phyloP scores from a whole-genome alignment of 2,113 vertebrate species.

The Pluvianellus socialis region DNA sequence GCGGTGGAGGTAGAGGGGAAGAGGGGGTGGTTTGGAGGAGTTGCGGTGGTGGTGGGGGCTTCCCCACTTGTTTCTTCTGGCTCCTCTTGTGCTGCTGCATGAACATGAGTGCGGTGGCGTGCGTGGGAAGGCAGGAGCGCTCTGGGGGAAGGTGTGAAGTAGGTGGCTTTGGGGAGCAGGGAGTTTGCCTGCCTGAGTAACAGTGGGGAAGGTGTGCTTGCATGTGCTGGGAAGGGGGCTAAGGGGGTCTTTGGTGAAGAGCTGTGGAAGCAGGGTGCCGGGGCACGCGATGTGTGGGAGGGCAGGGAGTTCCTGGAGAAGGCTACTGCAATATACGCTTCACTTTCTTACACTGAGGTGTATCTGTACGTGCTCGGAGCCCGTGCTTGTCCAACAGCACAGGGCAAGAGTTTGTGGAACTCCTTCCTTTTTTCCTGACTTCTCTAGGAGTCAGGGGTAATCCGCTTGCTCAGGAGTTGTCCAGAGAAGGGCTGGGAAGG shows the following conservation, averaged over 20 bases:
- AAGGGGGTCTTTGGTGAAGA: not conserved
- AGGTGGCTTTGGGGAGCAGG: not conserved
- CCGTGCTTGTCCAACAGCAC: fast-evolving
- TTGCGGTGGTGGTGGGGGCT: not conserved
- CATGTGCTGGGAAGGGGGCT: not conserved
- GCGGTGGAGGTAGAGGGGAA: not conserved
- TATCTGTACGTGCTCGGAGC: fast-evolving
- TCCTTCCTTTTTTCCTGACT: not conserved
- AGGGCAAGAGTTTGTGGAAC: not conserved
- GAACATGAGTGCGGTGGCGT: fast-evolving
- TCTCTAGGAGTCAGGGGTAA: not conserved
- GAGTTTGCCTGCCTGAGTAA: not conserved
- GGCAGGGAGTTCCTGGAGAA: not conserved
- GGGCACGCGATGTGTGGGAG: fast-evolving
- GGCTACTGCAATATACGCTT: fast-evolving
- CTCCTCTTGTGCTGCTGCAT: not conserved
- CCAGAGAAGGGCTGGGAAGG: not conserved
- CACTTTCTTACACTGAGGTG: not conserved
- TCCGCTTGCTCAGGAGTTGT: not conserved
- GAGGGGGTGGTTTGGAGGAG: not conserved
- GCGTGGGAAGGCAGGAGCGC: not conserved
- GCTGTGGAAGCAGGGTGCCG: not conserved
- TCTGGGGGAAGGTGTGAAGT: not conserved
- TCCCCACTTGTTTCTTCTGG: not conserved
- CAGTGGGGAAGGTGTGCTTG: not conserved